Conservation (phyloP, 2,797 vertebrate species). For the Podargus strigoides region DNA sequence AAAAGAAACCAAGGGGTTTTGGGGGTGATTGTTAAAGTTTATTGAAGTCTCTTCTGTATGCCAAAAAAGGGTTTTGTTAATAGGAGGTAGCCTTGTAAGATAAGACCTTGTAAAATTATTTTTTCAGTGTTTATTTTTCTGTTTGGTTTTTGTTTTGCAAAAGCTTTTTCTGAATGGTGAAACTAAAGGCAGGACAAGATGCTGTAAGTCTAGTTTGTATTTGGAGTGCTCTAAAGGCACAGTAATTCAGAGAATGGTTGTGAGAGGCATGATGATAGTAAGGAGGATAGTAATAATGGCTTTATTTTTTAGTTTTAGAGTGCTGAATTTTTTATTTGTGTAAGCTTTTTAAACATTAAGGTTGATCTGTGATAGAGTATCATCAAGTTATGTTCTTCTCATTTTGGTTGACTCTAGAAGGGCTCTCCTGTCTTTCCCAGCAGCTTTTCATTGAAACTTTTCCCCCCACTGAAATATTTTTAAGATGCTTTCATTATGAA, state of each 20-base stretch:
- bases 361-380: not conserved
- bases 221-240: not conserved
- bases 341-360: not conserved
- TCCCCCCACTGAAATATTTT: not conserved
- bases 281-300: not conserved
- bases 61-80: not conserved
- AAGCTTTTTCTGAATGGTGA: not conserved
- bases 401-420: not conserved
- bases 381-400: not conserved
- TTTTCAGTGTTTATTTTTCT: not conserved
- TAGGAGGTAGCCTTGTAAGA: conserved; percentile 6
- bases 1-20: conserved; percentile 30
- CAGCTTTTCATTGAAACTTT: not conserved
- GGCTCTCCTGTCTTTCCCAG: not conserved
- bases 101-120: not conserved
- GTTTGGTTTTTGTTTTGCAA: accelerated
- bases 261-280: not conserved
- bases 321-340: not conserved
- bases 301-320: not conserved
- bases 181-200: not conserved
- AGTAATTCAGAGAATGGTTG: not conserved
- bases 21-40: not conserved
- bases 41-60: conserved; percentile 17
- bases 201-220: not conserved
- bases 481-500: not conserved